phyloP scores from a whole-genome alignment of 2,797 vertebrate species.

The Acanthurus leucopareius region DNA sequence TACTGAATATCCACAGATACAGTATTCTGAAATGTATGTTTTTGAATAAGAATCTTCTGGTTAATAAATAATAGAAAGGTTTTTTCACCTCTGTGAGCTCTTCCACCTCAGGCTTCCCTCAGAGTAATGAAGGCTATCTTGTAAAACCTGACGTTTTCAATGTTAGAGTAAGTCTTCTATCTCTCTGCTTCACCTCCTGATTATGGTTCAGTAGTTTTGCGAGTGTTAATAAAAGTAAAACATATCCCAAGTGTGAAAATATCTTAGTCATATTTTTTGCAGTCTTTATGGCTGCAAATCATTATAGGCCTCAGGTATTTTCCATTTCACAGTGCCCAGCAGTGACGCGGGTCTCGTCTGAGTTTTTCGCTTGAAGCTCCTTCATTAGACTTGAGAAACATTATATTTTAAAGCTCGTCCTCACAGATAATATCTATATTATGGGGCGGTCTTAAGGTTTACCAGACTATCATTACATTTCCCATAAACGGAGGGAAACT shows the following conservation, averaged over 20 bases:
- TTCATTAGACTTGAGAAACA: slow-evolving; percentile 30
- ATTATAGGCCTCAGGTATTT: slow-evolving; percentile 39
- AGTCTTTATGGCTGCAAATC: slow-evolving; percentile 40
- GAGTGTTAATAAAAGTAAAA: slow-evolving; percentile 47
- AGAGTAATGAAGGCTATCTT: slow-evolving; percentile 59
- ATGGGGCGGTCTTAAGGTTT: slow-evolving; percentile 49
- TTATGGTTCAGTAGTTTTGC: slow-evolving; percentile 21
- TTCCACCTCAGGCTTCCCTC: slow-evolving; percentile 36
- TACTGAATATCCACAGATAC: neutral
- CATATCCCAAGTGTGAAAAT: slow-evolving; percentile 44
- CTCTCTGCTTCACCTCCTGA: slow-evolving; percentile 40
- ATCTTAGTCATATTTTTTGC: slow-evolving; percentile 38
- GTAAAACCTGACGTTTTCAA: slow-evolving; percentile 69
- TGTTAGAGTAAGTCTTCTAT: slow-evolving; percentile 42
- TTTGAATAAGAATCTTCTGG: slow-evolving; percentile 7
- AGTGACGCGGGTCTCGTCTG: slow-evolving; percentile 14
- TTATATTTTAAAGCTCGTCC: slow-evolving; percentile 50
- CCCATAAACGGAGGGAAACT: slow-evolving; percentile 54
- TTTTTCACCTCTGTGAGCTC: slow-evolving; percentile 9
- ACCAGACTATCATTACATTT: slow-evolving; percentile 70
- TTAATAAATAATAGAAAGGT: neutral
- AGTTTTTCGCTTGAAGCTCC: slow-evolving; percentile 26
- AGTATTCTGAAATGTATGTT: neutral
- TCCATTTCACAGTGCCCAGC: slow-evolving; percentile 40
- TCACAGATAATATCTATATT: slow-evolving; percentile 56